These are phyloP conservation scores for Origma solitaria DNA, from an alignment of 2,113 vertebrate genomes.

Conservation along the genomic window DNA sequence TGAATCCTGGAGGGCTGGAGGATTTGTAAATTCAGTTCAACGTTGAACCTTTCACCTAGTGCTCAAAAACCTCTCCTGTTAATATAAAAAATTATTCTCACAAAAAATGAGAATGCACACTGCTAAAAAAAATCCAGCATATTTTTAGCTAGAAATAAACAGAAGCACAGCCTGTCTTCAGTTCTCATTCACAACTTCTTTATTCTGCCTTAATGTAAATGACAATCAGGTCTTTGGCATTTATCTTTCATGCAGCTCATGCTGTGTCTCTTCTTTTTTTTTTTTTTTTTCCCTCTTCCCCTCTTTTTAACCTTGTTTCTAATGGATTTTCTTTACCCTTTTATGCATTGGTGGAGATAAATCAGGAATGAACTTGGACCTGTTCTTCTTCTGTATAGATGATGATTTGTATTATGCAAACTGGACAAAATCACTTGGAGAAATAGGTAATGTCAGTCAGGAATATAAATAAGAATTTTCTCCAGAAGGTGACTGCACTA, in stretches of 20 bases:
- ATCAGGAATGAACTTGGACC: not conserved
- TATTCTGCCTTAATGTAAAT: not conserved
- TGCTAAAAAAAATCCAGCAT: not conserved
- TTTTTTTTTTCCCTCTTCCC: not conserved
- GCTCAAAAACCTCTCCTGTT: not conserved
- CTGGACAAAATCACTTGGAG: not conserved
- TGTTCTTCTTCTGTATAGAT: not conserved
- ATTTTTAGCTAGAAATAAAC: not conserved
- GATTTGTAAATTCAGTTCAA: not conserved
- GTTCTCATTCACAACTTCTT: not conserved
- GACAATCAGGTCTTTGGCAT: not conserved
- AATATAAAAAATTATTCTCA: not conserved
- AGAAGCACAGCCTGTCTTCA: not conserved
- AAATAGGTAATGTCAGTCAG: not conserved
- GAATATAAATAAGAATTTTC: constrained; percentile 4
- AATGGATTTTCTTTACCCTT: constrained; percentile 10
- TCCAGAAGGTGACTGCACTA: not conserved
- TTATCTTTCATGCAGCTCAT: not conserved
- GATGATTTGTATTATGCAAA: not conserved
- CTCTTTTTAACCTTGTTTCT: constrained; percentile 1
- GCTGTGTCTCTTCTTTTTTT: not conserved
- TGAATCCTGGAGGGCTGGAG: not conserved
- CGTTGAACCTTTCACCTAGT: not conserved
- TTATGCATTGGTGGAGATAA: not conserved
- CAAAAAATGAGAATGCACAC: not conserved